Conservation (phyloP, 92 coral and sea anemone genomes). For the Blastomussa wellsi region DNA sequence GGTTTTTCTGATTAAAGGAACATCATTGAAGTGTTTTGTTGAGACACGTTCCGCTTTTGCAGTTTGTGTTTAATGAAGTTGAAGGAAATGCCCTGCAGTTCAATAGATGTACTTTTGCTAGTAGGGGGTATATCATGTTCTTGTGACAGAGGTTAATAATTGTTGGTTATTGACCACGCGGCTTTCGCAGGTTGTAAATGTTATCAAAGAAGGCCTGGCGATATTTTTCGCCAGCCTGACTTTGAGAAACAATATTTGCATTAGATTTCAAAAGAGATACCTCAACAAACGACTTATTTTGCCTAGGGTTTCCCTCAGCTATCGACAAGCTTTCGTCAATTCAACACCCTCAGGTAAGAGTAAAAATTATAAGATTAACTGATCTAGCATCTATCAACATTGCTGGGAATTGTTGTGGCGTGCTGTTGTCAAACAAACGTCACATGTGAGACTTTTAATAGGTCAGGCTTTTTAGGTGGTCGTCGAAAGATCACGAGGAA, state of each 20-base stretch:
- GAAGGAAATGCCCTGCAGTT: conserved; percentile 6
- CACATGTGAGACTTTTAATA: not conserved
- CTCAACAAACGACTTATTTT: not conserved
- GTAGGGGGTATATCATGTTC: not conserved
- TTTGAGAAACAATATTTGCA: not conserved
- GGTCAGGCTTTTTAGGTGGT: not conserved
- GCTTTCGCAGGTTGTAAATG: not conserved
- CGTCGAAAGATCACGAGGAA: not conserved
- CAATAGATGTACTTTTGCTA: not conserved
- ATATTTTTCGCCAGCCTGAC: not conserved
- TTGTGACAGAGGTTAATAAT: not conserved
- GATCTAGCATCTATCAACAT: not conserved
- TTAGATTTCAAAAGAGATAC: not conserved
- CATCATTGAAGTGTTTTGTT: not conserved
- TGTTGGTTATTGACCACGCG: not conserved
- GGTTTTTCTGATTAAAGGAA: not conserved
- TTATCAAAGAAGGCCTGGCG: not conserved
- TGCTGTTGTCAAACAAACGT: not conserved
- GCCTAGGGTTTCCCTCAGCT: not conserved
- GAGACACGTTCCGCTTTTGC: not conserved
- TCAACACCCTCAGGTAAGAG: not conserved
- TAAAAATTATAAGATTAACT: not conserved
- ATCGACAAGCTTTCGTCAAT: not conserved
- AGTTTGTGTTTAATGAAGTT: not conserved
- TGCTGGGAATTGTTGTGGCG: not conserved